Evolutionary conservation across 64 coral and sea anemone species (phyloP), one percentile per base, ranked within the genome.

Genomic region (Pocillopora verrucosa): DNA sequence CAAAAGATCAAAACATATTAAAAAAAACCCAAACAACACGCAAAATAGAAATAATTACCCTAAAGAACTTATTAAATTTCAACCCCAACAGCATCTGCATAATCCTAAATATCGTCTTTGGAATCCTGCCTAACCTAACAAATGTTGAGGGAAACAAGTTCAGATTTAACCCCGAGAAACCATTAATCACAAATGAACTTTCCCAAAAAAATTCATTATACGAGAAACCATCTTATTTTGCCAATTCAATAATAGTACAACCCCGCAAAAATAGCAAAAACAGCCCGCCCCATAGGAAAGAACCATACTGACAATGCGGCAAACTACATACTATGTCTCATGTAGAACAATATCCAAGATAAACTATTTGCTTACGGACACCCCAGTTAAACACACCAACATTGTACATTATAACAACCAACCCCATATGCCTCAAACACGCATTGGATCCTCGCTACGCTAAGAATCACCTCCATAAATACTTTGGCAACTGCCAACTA

Each of bases 291-390:
- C 74, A 77, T 78, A 26, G 87, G 61, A 68, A 89, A 67, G 19
- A 89, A n/a, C n/a, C 74, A 78, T 78, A 77, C 36, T 89, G 87
- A 89, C 77, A 89, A 64, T 89, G 87, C 26, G 74, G n/a, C n/a
- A 73, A 17, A 89, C 74, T 75, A 89, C 87, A 60, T 89, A 89
- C 60, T 78, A 89, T 61, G 87, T 89, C 24, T 89, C 87, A 76
- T 89, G 87, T 14, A 89, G 35, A 78, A 77, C 45, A 89, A 89
- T 57, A 89, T 89, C 87, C n/a, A n/a, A 58, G 78, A 78, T 3
- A 22, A 34, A 65, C 51, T 77, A 78, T 89, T 77, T 3, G 87
- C 72, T 16, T 78, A 59, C 13, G 73, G 38, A 59, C n/a, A 89
- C 51, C 25, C 87, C 87, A 58, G 74, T 89, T 78, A 89, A 78